These are phyloP conservation scores for Ophiothrix spiculata DNA, from an alignment of 35 echinoderm and acorn worm genomes.

Conservation along the genomic window DNA sequence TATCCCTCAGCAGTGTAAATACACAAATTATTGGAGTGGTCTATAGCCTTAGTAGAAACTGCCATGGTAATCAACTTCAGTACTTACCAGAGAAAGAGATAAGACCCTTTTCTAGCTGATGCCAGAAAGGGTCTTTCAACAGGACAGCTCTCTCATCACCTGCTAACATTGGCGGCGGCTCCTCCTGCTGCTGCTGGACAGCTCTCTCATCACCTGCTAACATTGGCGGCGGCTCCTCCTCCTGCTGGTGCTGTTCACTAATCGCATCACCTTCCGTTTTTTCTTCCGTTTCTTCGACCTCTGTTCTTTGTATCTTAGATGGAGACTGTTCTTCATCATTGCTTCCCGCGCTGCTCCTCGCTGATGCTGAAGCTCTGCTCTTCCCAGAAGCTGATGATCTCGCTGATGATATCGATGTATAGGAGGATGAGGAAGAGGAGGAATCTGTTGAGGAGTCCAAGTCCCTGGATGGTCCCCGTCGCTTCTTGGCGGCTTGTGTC, in stretches of 20 bases:
- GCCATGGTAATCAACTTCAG: no score
- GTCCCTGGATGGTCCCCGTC: background rate
- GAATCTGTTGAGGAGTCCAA: background rate
- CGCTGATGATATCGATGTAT: background rate
- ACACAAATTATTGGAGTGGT: no score
- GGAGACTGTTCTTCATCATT: background rate
- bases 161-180: background rate
- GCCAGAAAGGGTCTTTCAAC: conserved; percentile 88
- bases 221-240: background rate
- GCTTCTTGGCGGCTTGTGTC: background rate
- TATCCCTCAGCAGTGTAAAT: no score
- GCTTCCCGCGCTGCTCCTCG: background rate
- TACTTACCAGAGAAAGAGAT: conserved; percentile 65
- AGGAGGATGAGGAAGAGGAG: background rate
- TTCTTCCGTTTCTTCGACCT: background rate
- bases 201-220: background rate
- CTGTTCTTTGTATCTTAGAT: background rate
- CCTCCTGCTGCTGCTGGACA: background rate
- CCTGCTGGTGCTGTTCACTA: background rate
- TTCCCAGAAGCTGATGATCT: no score
- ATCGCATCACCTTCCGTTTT: background rate
- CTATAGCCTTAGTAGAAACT: no score
- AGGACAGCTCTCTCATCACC: conserved; percentile 6
- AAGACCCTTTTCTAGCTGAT: conserved; percentile 78
- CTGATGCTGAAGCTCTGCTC: background rate